These are phyloP conservation scores for Xenentodon cancila DNA, from an alignment of 2,797 vertebrate species.

Conservation along the genomic window DNA sequence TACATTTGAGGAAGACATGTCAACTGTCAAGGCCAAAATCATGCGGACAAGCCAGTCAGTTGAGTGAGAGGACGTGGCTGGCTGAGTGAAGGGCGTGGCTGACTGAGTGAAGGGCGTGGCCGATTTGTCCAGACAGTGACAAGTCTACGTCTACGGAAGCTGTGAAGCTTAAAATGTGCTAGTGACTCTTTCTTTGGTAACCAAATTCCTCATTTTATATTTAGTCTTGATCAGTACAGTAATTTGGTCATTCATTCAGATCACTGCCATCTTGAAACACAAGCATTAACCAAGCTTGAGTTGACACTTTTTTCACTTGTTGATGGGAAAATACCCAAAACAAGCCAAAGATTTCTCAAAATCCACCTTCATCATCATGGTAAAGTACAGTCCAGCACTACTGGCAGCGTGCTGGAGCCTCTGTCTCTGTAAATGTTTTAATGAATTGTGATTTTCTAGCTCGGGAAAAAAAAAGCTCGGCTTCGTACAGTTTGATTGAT, in stretches of 20 bases:
- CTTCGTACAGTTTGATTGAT: slow-evolving; percentile 75
- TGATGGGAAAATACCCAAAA: slow-evolving; percentile 6
- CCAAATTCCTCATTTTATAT: slow-evolving; percentile 18
- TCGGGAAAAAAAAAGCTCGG: slow-evolving; percentile 45
- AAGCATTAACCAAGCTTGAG: slow-evolving; percentile 12
- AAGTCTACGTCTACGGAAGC: slow-evolving; percentile 37
- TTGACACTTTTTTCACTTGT: neutral
- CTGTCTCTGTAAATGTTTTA: slow-evolving; percentile 60
- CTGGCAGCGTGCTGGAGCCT: slow-evolving; percentile 33
- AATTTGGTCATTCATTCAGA: slow-evolving; percentile 15
- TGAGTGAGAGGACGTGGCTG: slow-evolving; percentile 67
- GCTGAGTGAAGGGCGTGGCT: slow-evolving; percentile 39
- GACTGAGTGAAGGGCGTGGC: slow-evolving; percentile 36
- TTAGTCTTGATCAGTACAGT: slow-evolving; percentile 38
- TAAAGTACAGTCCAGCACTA: slow-evolving; percentile 23
- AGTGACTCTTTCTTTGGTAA: slow-evolving; percentile 16
- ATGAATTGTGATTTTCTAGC: slow-evolving; percentile 66
- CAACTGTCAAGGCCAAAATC: slow-evolving; percentile 53
- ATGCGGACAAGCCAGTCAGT: slow-evolving; percentile 50
- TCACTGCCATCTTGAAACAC: slow-evolving; percentile 6
- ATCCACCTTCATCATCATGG: slow-evolving; percentile 24
- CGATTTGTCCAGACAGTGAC: slow-evolving; percentile 57
- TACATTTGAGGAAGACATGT: slow-evolving; percentile 59
- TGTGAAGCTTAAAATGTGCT: slow-evolving; percentile 12
- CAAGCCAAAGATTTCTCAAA: neutral